Conservation (phyloP, 2,797 vertebrate genomes). For the Microctenopoma steveboyesi region DNA sequence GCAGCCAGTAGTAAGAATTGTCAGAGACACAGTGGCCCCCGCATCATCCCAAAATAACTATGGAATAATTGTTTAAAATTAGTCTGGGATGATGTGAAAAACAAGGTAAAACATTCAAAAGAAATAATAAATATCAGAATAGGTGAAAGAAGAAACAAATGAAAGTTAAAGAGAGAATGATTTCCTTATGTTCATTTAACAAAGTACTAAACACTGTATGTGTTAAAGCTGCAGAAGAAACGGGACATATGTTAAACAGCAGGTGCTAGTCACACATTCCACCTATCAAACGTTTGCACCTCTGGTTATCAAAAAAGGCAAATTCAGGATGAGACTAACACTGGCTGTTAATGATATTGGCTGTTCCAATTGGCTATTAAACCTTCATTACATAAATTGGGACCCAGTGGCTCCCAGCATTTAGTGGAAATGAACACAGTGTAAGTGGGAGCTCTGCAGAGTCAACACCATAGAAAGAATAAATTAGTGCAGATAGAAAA, state of each 20-base stretch:
- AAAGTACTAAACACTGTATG: conserved; percentile 17
- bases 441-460: conserved; percentile 70
- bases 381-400: conserved; percentile 81
- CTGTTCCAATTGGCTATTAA: conserved; percentile 79
- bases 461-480: conserved; percentile 69
- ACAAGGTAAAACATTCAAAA: conserved; percentile 14
- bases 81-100: conserved; percentile 11
- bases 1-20: conserved; percentile 22
- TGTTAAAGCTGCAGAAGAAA: conserved; percentile 30
- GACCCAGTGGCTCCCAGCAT: conserved; percentile 72
- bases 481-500: conserved; percentile 68
- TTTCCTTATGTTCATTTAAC: conserved; percentile 7
- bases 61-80: conserved; percentile 20
- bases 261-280: conserved; percentile 61
- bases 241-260: conserved; percentile 57
- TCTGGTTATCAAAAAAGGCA: conserved; percentile 54
- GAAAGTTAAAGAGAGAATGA: conserved; percentile 1
- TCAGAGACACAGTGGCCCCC: conserved; percentile 17
- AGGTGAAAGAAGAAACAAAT: conserved; percentile 4
- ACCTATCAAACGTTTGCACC: conserved; percentile 53
- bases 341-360: conserved; percentile 75
- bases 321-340: conserved; percentile 61
- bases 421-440: conserved; percentile 73
- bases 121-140: conserved; percentile 39
- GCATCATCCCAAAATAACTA: conserved; percentile 48